Percentiles rank a stretch among this genome's conserved stretches.
Conservation (phyloP, 2,113 vertebrate genomes). For the Oreotrochilus melanogaster region DNA sequence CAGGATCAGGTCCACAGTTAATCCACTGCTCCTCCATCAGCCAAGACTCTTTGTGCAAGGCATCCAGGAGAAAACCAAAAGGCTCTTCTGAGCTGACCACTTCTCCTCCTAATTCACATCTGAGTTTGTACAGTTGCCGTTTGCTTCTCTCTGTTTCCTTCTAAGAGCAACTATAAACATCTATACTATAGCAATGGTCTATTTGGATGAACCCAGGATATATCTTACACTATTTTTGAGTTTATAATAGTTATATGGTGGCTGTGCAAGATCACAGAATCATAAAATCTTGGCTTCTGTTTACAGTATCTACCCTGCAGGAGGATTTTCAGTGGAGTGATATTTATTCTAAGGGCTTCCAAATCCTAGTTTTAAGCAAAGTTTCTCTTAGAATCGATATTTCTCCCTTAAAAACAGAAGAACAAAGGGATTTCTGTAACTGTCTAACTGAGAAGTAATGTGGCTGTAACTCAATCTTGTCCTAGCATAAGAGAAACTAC, state of each 20-base stretch:
- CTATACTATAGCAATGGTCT: not conserved
- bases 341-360: not conserved
- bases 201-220: not conserved
- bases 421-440: not conserved
- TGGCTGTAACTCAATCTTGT: not conserved
- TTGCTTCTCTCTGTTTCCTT: not conserved
- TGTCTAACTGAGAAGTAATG: not conserved
- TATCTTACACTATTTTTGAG: not conserved
- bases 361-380: not conserved
- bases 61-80: not conserved
- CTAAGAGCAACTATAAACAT: not conserved
- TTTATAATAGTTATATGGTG: not conserved
- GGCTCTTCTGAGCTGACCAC: not conserved
- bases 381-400: not conserved
- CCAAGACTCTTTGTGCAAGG: not conserved
- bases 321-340: not conserved
- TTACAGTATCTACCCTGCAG: not conserved
- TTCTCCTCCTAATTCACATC: not conserved
- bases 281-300: not conserved
- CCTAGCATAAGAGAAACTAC: not conserved
- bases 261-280: not conserved
- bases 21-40: rapidly evolving
- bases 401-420: not conserved
- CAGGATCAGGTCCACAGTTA: not conserved
- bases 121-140: not conserved